Evolutionary conservation across 2,797 vertebrate genomes (phyloP).

Genomic region (Notoglanidium macrostoma): DNA sequence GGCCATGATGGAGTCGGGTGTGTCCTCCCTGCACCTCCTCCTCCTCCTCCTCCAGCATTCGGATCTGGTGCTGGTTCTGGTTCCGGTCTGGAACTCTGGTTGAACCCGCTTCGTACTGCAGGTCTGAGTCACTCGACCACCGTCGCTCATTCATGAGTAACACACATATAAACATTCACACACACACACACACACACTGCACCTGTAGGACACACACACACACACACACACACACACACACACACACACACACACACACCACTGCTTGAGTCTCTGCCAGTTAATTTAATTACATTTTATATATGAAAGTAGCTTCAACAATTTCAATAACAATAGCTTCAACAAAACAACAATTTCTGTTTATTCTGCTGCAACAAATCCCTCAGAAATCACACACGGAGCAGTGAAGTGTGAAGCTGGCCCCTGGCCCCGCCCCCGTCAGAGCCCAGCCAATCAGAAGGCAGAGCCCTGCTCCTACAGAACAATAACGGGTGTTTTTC

Average conservation of each 20-base stretch:
- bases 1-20: slow-evolving; percentile 24
- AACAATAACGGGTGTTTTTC: background rate
- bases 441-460: slow-evolving; percentile 3
- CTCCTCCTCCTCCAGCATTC: slow-evolving; percentile 54
- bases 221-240: slow-evolving; percentile 15
- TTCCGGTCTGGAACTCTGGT: slow-evolving; percentile 37
- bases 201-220: background rate
- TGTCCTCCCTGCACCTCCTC: slow-evolving; percentile 48
- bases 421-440: background rate
- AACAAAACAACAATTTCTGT: background rate
- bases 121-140: slow-evolving; percentile 46
- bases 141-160: slow-evolving; percentile 54
- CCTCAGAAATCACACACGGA: background rate
- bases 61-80: slow-evolving; percentile 39
- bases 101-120: slow-evolving; percentile 22
- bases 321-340: background rate
- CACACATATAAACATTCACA: slow-evolving; percentile 29
- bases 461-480: background rate
- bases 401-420: background rate
- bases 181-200: slow-evolving; percentile 13
- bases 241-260: slow-evolving; percentile 7
- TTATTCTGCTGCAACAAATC: background rate
- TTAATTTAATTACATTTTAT: background rate
- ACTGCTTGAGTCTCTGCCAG: background rate
- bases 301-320: background rate